Evolutionary conservation across 2,888 invertebrate species (phyloP).

Genomic region (Myathropa florea): DNA sequence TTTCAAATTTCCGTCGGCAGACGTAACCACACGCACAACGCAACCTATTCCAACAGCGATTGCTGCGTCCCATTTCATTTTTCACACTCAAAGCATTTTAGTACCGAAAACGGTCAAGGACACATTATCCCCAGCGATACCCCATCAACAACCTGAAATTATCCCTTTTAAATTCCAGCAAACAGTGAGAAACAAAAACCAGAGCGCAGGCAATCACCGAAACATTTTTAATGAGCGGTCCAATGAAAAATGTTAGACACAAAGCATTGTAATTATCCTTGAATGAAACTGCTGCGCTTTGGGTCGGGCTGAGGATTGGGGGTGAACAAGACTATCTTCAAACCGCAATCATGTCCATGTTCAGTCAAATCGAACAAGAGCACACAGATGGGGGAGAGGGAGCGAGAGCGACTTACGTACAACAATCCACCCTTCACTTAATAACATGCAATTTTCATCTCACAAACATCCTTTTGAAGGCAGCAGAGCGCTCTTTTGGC

Average conservation of each 20-base stretch:
- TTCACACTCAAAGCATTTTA: background rate
- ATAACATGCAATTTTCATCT: constrained; percentile 71
- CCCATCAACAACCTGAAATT: constrained; percentile 54
- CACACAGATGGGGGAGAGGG: background rate
- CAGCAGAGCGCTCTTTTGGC: constrained; percentile 25
- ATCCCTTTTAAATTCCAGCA: constrained; percentile 59
- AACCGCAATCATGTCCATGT: constrained; percentile 59
- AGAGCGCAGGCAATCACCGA: constrained; percentile 22
- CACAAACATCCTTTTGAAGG: constrained; percentile 60
- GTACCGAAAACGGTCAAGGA: constrained; percentile 46
- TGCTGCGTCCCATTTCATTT: constrained; percentile 14
- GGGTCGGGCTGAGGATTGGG: background rate
- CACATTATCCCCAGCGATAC: constrained; percentile 16
- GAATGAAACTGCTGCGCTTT: constrained; percentile 26
- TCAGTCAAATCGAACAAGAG: constrained; percentile 52
- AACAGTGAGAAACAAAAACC: background rate
- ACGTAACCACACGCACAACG: background rate
- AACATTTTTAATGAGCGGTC: constrained; percentile 58
- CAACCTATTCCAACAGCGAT: background rate
- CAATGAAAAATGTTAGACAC: constrained; percentile 57
- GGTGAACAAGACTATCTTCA: constrained; percentile 35
- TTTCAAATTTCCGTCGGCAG: background rate
- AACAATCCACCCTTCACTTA: constrained; percentile 67
- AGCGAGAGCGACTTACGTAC: background rate
- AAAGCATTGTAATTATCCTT: constrained; percentile 71